Conservation (phyloP, 2,113 vertebrate species). For the Ceratotherium simum region DNA sequence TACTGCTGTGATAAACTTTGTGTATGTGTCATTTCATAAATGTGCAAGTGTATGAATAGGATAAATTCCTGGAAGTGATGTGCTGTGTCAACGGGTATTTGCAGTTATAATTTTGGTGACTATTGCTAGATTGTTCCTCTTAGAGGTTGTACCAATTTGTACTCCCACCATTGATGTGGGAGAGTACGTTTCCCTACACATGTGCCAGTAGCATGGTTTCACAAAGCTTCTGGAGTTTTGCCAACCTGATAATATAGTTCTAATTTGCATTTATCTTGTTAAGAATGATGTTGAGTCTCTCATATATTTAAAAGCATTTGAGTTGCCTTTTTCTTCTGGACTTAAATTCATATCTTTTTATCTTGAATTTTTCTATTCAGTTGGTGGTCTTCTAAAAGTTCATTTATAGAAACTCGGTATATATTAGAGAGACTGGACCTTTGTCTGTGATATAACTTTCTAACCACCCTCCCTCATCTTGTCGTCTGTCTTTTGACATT, state of each 20-base stretch:
- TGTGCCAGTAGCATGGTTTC: background rate
- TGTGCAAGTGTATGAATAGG: background rate
- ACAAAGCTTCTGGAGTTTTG: background rate
- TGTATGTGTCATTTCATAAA: background rate
- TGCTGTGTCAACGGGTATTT: background rate
- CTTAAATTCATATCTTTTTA: slow-evolving; percentile 1
- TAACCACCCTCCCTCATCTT: background rate
- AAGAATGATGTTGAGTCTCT: background rate
- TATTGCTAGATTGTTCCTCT: background rate
- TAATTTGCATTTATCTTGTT: slow-evolving; percentile 29
- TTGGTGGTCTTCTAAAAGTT: slow-evolving; percentile 25
- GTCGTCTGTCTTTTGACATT: slow-evolving; percentile 6
- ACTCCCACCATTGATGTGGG: background rate
- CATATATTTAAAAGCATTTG: background rate
- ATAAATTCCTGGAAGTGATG: background rate
- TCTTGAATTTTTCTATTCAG: background rate
- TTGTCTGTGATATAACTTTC: background rate
- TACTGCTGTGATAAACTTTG: background rate
- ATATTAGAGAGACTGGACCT: background rate
- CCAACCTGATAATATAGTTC: background rate
- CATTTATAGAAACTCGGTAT: background rate
- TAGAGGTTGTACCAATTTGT: background rate
- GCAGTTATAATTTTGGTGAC: background rate
- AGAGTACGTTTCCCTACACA: background rate
- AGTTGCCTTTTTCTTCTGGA: background rate